phyloP scores from a whole-genome alignment of 2,888 invertebrate genomes.

The Muschampia plurimacula region DNA sequence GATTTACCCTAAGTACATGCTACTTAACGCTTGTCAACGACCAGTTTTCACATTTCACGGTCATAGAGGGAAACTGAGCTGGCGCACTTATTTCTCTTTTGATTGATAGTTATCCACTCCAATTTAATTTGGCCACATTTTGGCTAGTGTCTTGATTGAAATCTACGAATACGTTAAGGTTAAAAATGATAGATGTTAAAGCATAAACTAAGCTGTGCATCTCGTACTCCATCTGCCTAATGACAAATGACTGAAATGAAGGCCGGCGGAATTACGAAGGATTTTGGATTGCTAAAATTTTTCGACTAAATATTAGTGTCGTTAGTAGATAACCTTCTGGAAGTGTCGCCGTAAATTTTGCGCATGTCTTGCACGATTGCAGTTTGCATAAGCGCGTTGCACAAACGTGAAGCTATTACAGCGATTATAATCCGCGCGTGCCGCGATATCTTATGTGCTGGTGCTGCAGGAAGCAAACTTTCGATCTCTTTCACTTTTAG shows the following conservation, averaged over 20 bases:
- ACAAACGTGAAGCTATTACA: slow-evolving; percentile 72
- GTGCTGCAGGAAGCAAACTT: slow-evolving; percentile 68
- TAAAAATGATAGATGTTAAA: too few species aligned
- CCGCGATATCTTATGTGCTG: slow-evolving; percentile 69
- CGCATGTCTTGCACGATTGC: slow-evolving; percentile 74
- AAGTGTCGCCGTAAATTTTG: slow-evolving; percentile 56
- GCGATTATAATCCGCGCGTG: slow-evolving; percentile 79
- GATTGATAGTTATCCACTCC: background rate
- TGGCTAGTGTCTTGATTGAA: background rate
- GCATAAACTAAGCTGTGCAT: too few species aligned
- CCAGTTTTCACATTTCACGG: slow-evolving; percentile 52
- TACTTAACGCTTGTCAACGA: slow-evolving; percentile 39
- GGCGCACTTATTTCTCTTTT: slow-evolving; percentile 19
- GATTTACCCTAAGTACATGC: slow-evolving; percentile 40
- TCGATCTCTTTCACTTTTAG: slow-evolving; percentile 72
- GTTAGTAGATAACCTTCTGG: slow-evolving; percentile 29
- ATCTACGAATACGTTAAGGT: background rate
- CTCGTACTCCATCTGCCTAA: too few species aligned
- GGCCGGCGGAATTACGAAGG: background rate
- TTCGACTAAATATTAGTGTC: background rate
- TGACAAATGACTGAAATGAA: too few species aligned
- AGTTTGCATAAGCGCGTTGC: slow-evolving; percentile 78
- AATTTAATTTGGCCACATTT: background rate
- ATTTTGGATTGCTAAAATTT: background rate
- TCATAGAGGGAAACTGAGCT: slow-evolving; percentile 40